Base-by-base conservation (phyloP, 1,140 invertebrate species). In the Bombyx mandarina region DNA sequence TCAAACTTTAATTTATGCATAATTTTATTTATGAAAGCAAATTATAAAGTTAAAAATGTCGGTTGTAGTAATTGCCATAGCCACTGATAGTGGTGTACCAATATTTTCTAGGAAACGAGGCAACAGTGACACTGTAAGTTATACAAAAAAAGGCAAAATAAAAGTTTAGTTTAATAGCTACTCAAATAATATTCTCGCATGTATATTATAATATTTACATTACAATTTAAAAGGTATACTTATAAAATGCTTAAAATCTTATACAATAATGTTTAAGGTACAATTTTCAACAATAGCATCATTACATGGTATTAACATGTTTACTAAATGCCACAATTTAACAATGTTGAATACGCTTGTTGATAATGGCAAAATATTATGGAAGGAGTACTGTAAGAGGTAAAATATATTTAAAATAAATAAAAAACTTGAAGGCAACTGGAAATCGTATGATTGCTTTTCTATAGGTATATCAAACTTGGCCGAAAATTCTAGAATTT, bases 241-340 rank as follows among this genome's bases (percentile, higher is more conserved):
- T 47, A 55, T 51, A 56, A 50, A 50, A 52, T 8, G 12, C 42
- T 8, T 53, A 57, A 18, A 18, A 18, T 18, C 12, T 18, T 18
- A 18, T 18, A 18, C 12, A 18, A 18, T 18, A 44, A 56, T 43
- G 54, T 50, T 26, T 46, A 75, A 93, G 92, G 78, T 93, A 35
- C 90, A 92, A 52, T 93, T 93, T 83, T 92, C 92, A 52, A 88
- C 92, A 2, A 90, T 93, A 63, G 93, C 92, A 7, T 92, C 92
- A 8, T 73, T 94, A 8, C 93, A 93, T 88, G 92, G 92, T 6
- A 91, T 94, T 3, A 92, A 92, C 67, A 91, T 93, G 88, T 93
- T 92, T 76, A 91, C 90, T 46, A 91, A 90, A 75, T 91, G 90
- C 58, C 91, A 92, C 65, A 90, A 90, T 64, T 86, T 91, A 45